phyloP scores from a whole-genome alignment of 2,113 vertebrate species.

The Pyrgilauda ruficollis region DNA sequence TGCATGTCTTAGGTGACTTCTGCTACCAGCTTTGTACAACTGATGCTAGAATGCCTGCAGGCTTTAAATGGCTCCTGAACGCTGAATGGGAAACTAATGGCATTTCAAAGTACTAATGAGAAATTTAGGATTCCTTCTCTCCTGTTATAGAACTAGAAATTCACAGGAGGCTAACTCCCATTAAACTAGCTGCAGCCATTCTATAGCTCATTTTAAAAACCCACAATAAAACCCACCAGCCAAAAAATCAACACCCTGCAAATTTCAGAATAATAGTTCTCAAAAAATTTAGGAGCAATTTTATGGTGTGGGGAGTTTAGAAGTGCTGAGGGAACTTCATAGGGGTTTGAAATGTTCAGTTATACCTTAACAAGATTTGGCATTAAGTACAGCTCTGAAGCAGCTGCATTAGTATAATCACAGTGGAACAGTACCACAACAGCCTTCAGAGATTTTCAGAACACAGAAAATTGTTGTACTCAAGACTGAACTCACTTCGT shows the following conservation, averaged over 20 bases:
- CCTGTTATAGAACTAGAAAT: background rate
- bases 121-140: background rate
- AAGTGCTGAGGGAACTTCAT: background rate
- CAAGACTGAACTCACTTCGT: accelerated
- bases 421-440: too few relatives aligned
- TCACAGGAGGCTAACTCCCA: background rate
- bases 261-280: background rate
- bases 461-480: background rate
- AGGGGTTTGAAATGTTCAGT: background rate
- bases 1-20: background rate
- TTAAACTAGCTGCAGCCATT: background rate
- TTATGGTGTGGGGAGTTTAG: background rate
- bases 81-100: background rate
- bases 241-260: background rate
- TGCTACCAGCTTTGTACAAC: background rate
- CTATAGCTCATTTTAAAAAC: background rate
- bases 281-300: background rate
- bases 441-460: background rate
- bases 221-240: background rate
- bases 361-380: background rate
- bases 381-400: background rate
- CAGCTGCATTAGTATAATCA: background rate
- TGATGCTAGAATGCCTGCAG: background rate
- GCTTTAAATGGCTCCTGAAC: background rate
- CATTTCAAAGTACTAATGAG: background rate